Percentiles rank a stretch among this genome's conserved stretches.
These are phyloP conservation scores for Acrobasis suavella DNA, from an alignment of 2,888 invertebrate genomes.

Conservation along the genomic window DNA sequence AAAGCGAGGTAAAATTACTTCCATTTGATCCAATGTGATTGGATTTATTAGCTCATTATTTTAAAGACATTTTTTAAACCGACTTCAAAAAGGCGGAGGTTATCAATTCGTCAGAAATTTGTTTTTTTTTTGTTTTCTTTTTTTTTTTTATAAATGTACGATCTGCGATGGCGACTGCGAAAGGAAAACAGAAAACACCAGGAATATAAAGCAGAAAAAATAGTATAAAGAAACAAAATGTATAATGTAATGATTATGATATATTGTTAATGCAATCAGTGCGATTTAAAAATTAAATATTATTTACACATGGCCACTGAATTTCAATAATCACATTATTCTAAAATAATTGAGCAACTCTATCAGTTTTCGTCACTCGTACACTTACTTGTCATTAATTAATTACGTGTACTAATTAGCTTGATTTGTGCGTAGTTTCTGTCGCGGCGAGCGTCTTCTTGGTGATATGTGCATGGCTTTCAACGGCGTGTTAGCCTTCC, in stretches of 20 bases:
- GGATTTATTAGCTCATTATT: too few relatives aligned
- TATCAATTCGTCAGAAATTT: too few relatives aligned
- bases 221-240: background rate
- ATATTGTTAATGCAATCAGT: conserved; percentile 28
- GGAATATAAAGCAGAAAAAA: too few relatives aligned
- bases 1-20: too few relatives aligned
- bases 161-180: too few relatives aligned
- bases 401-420: conserved; percentile 27
- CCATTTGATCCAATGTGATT: too few relatives aligned
- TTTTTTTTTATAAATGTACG: too few relatives aligned
- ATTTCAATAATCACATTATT: conserved; percentile 42
- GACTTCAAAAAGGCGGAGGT: too few relatives aligned
- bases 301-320: conserved; percentile 67
- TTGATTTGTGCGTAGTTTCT: conserved; percentile 49
- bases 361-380: conserved; percentile 29
- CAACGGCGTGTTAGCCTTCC: conserved; percentile 83
- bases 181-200: too few relatives aligned
- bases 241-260: background rate
- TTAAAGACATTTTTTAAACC: too few relatives aligned
- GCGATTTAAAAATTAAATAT: conserved; percentile 41
- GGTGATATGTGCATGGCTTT: conserved; percentile 74
- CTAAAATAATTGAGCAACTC: conserved; percentile 11
- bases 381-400: conserved; percentile 27
- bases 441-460: conserved; percentile 69
- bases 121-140: too few relatives aligned